Percentiles rank a stretch among this genome's conserved stretches.
These are phyloP conservation scores for Chirona hameri DNA, from an alignment of 2,888 invertebrate species.

Conservation along the genomic window DNA sequence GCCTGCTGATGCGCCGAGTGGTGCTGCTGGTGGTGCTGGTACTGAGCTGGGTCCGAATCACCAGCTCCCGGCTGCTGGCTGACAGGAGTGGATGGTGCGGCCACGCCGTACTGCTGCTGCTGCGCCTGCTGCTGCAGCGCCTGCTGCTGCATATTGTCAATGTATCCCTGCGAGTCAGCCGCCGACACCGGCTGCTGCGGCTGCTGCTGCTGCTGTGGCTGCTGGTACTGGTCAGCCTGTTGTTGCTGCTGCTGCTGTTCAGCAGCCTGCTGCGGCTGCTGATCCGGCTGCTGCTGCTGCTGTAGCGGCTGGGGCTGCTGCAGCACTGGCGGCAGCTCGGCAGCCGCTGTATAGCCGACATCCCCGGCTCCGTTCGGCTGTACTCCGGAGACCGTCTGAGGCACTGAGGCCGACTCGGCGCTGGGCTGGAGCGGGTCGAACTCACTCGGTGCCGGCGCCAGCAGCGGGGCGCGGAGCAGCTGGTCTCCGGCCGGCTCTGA, in stretches of 20 bases:
- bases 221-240: neutral
- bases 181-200: constrained; percentile 31
- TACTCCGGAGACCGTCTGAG: neutral
- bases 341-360: neutral
- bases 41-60: neutral
- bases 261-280: neutral
- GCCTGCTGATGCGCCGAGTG: constrained; percentile 37
- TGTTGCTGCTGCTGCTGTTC: neutral
- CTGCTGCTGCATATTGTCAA: neutral
- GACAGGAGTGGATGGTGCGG: neutral
- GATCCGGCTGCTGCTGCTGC: constrained; percentile 30
- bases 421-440: neutral
- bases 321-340: neutral
- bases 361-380: constrained; percentile 10
- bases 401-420: neutral
- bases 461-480: neutral
- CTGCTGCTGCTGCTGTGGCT: constrained; percentile 31
- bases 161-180: neutral
- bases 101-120: neutral
- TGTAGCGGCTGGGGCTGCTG: neutral
- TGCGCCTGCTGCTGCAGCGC: neutral
- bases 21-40: constrained; percentile 30
- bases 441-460: neutral
- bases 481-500: neutral
- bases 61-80: neutral